Evolutionary conservation across 2,797 vertebrate genomes (phyloP).

Genomic region (Aulostomus chinensis): DNA sequence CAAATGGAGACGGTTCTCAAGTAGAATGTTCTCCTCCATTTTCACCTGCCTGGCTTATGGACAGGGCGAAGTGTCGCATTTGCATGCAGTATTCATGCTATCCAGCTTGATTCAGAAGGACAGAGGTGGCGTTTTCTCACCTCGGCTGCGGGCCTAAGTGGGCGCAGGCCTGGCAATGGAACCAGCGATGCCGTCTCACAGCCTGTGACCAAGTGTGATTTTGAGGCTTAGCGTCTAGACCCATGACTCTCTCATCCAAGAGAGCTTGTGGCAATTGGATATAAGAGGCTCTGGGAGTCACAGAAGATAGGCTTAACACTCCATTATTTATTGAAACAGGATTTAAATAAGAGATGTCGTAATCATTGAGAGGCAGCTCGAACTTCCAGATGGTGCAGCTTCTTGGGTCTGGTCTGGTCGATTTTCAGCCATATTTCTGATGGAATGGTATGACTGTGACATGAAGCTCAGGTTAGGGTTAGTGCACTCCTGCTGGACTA

Average conservation of each 20-base stretch:
- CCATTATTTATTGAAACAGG: conserved; percentile 59
- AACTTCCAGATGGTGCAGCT: too few species aligned
- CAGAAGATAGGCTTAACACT: conserved; percentile 52
- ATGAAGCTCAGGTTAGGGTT: too few species aligned
- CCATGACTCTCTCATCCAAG: conserved; percentile 37
- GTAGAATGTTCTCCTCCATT: conserved; percentile 24
- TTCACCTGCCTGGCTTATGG: conserved; percentile 24
- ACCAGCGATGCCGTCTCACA: conserved; percentile 25
- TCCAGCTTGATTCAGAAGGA: conserved; percentile 12
- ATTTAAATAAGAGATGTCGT: conserved; percentile 51
- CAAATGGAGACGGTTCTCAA: too few species aligned
- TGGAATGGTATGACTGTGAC: neutral
- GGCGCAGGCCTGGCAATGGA: neutral
- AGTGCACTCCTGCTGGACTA: too few species aligned
- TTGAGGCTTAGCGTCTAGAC: conserved; percentile 41
- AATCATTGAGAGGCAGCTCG: conserved; percentile 26
- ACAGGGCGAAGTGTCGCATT: conserved; percentile 16
- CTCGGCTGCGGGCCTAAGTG: conserved; percentile 18
- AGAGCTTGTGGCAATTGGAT: conserved; percentile 51
- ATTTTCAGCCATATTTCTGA: too few species aligned
- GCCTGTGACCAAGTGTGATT: conserved; percentile 61
- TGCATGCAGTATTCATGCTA: conserved; percentile 42
- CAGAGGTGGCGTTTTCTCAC: conserved; percentile 61
- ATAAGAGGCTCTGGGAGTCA: conserved; percentile 46
- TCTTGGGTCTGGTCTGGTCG: neutral